Evolutionary conservation across 2,113 vertebrate genomes (phyloP).

Genomic region (Marmota monax): DNA sequence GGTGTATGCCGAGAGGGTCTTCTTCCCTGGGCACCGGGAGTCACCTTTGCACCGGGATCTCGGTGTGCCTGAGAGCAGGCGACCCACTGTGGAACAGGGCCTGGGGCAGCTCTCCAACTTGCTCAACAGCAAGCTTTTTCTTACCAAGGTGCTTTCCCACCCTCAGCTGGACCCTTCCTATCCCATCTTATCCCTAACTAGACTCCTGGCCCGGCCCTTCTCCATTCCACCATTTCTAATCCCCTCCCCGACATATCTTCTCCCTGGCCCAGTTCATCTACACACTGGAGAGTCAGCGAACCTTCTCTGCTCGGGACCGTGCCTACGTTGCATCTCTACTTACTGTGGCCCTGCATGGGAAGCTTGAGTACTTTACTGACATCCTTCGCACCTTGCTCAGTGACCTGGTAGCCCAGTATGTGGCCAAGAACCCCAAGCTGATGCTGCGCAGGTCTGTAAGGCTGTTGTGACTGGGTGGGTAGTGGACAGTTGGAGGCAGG

Average conservation of each 20-base stretch:
- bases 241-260: not conserved
- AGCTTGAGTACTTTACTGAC: conserved; percentile 98
- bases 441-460: conserved; percentile 95
- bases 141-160: conserved; percentile 93
- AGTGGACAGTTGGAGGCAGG: not conserved
- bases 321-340: conserved; percentile 97
- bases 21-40: conserved; percentile 97
- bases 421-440: conserved; percentile 99
- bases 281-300: conserved; percentile 97
- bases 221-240: not conserved
- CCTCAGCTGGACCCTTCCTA: fast-evolving
- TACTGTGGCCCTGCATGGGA: conserved; percentile 96
- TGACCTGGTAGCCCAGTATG: conserved; percentile 97
- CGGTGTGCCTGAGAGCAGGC: conserved; percentile 95
- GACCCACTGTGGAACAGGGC: conserved; percentile 97
- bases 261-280: conserved; percentile 93
- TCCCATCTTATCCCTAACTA: too few species aligned
- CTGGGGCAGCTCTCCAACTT: conserved; percentile 98
- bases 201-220: fast-evolving
- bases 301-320: conserved; percentile 96
- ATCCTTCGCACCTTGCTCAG: conserved; percentile 97
- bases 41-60: conserved; percentile 95
- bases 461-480: not conserved
- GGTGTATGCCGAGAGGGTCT: conserved; percentile 97
- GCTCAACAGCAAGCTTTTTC: conserved; percentile 99